Base-by-base conservation (phyloP, 2,888 invertebrate genomes). In the Zele albiditarsus region DNA sequence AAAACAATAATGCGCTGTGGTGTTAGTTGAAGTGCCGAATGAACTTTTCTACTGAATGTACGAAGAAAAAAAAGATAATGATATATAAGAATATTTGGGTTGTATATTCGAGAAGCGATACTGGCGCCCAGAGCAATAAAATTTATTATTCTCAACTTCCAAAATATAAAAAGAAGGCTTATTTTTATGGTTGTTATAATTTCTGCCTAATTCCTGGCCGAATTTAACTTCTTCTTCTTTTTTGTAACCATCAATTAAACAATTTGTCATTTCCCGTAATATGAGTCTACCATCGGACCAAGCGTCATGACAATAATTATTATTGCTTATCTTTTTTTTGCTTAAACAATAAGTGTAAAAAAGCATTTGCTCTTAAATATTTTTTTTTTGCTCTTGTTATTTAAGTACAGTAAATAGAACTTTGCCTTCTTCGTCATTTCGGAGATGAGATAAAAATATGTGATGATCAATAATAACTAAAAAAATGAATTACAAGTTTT, bases 71-170 rank as follows among this genome's bases (percentile, higher is more conserved):
- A 46, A 60, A 65, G 25, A 42, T 33, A 49, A n/a, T 33, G 8
- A 62, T 25, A 38, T 49, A 23, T 57, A 62, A 65, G 42, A 73
- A 53, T 46, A 58, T 49, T 57, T 57, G 33, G 20, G 14, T 16
- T 57, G 2, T 5, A 16, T 16, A 60, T 58, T 60, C 8, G 20
- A 49, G n/a, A n/a, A 31, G 31, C 53, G 33, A 53, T n/a, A 28
- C 10, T 72, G 71, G 68, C 74, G 53, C 16, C 23, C 20, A 81
- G 82, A 81, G 82, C 82, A 80, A 83, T 84, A 84, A 71, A 65
- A 72, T 33, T 65, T 42, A 6, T 68, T 65, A 70, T 72, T 72
- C 31, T 65, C 63, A 49, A 65, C 65, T 68, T 62, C 20, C 31
- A 62, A 53, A 68, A 60, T 49, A 60, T 67, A 57, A 28, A 46